phyloP scores from a whole-genome alignment of 2,888 invertebrate species.

The Tortricodes alternella region DNA sequence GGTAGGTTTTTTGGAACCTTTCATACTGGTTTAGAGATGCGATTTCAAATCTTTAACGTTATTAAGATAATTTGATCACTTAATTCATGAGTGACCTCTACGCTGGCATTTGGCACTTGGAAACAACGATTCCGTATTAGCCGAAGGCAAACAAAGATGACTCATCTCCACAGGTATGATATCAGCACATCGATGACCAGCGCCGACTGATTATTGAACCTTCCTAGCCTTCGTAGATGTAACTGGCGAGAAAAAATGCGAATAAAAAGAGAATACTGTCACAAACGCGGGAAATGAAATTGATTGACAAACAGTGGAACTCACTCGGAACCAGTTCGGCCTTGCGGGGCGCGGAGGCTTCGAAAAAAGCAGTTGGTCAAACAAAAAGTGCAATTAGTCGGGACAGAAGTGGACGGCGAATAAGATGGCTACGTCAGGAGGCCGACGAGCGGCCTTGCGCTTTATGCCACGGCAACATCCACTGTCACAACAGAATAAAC shows the following conservation, averaged over 20 bases:
- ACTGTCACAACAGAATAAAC: constrained; percentile 25
- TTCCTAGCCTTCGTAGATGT: constrained; percentile 10
- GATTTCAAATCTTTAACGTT: background rate
- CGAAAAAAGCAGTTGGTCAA: constrained; percentile 44
- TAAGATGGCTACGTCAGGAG: constrained; percentile 36
- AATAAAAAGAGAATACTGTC: constrained; percentile 40
- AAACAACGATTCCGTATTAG: constrained; percentile 9
- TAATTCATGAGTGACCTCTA: constrained; percentile 4
- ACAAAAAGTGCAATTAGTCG: constrained; percentile 49
- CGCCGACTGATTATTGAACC: constrained; percentile 22
- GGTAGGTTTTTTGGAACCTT: constrained; percentile 18
- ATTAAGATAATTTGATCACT: background rate
- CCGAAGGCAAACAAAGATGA: constrained; percentile 27
- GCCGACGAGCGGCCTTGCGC: constrained; percentile 43
- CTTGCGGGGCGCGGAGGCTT: constrained; percentile 40
- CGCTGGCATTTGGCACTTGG: background rate
- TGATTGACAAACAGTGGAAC: constrained; percentile 47
- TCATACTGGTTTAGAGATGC: constrained; percentile 13
- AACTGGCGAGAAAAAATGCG: background rate
- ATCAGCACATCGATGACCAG: constrained; percentile 25
- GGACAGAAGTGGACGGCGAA: constrained; percentile 36
- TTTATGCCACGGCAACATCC: constrained; percentile 40
- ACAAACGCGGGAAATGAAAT: constrained; percentile 46
- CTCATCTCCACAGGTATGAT: constrained; percentile 23
- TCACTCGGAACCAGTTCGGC: constrained; percentile 45